These are phyloP conservation scores for Morpho helenor DNA, from an alignment of 2,888 invertebrate genomes.

Conservation along the genomic window DNA sequence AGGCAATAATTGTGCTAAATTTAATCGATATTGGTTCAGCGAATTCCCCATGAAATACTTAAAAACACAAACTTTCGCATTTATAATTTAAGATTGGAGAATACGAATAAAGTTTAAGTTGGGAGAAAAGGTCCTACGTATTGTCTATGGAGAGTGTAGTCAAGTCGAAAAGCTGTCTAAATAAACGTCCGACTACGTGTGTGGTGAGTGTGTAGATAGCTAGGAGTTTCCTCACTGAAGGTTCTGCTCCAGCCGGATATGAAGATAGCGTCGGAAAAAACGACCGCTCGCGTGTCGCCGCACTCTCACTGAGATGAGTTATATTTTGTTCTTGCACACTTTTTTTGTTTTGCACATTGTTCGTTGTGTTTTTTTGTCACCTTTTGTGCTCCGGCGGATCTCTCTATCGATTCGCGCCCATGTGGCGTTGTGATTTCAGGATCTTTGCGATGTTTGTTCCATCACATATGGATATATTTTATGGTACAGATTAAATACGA, in stretches of 20 bases:
- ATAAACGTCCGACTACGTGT: no score
- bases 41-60: no score
- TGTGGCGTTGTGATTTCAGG: slow-evolving; percentile 15
- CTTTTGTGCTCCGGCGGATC: slow-evolving; percentile 39
- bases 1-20: no score
- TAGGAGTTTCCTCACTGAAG: slow-evolving; percentile 17
- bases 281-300: slow-evolving; percentile 44
- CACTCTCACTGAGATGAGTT: slow-evolving; percentile 40
- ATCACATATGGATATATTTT: neutral
- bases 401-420: slow-evolving; percentile 48
- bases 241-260: slow-evolving; percentile 53
- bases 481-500: no score
- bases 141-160: no score
- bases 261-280: slow-evolving; percentile 72
- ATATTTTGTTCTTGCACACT: slow-evolving; percentile 50
- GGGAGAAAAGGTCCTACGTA: no score
- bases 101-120: no score
- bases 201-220: no score
- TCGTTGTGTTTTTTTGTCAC: slow-evolving; percentile 46
- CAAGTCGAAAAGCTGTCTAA: no score
- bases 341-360: slow-evolving; percentile 47
- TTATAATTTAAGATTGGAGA: no score
- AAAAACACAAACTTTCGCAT: no score
- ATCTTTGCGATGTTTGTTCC: neutral
- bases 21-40: no score